These are phyloP conservation scores for Ceyx melanurus DNA, from an alignment of 2,113 vertebrate genomes.

Conservation along the genomic window DNA sequence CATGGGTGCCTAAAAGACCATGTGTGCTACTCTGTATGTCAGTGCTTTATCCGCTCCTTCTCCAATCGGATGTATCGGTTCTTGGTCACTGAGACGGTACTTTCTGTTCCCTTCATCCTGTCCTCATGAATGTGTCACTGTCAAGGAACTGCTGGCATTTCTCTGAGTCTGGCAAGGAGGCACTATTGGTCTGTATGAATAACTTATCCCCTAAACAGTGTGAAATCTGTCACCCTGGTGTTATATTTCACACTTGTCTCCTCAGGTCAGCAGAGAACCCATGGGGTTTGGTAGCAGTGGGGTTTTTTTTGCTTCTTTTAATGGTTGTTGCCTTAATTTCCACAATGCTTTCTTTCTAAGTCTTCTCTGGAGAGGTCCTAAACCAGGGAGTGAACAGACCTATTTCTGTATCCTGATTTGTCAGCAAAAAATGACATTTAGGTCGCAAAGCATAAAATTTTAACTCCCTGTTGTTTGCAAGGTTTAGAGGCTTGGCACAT, in stretches of 20 bases:
- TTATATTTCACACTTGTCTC: neutral
- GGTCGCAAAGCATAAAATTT: neutral
- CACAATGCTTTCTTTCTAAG: neutral
- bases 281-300: neutral
- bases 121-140: neutral
- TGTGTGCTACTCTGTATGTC: neutral
- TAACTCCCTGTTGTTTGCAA: constrained; percentile 34
- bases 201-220: neutral
- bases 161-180: neutral
- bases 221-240: neutral
- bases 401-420: neutral
- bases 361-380: neutral
- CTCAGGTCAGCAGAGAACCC: neutral
- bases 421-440: neutral
- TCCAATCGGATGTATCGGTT: fast-evolving
- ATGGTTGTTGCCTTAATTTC: neutral
- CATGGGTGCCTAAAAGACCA: neutral
- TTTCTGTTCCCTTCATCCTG: neutral
- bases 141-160: neutral
- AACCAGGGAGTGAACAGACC: neutral
- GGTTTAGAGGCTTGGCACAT: neutral
- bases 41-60: neutral
- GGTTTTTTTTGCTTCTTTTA: neutral
- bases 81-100: neutral
- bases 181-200: neutral